These are phyloP conservation scores for Copidosoma floridanum DNA, from an alignment of 1,140 invertebrate species.

Conservation along the genomic window DNA sequence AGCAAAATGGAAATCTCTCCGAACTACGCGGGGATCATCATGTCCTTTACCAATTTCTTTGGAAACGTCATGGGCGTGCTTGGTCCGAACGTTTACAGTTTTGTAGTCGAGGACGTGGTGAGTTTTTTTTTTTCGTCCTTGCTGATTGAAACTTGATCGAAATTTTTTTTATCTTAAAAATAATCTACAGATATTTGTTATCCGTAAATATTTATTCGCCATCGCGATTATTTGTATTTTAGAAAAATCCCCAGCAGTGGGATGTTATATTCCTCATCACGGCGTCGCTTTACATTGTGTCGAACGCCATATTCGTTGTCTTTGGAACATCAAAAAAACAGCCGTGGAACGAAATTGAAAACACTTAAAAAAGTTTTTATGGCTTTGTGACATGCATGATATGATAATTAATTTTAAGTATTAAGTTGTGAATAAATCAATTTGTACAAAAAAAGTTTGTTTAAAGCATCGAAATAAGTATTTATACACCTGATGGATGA, in stretches of 20 bases:
- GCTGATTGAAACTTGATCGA: too few relatives aligned
- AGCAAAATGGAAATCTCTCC: slow-evolving; percentile 69
- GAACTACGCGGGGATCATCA: slow-evolving; percentile 63
- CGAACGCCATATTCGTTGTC: slow-evolving; percentile 58
- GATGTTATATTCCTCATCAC: slow-evolving; percentile 60
- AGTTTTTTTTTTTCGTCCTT: too few relatives aligned
- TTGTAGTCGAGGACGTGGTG: slow-evolving; percentile 50
- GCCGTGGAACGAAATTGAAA: slow-evolving; percentile 45
- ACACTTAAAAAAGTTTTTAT: too few relatives aligned
- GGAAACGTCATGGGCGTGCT: slow-evolving; percentile 64
- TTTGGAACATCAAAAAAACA: slow-evolving; percentile 49
- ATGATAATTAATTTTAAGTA: too few relatives aligned
- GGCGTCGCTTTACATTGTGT: slow-evolving; percentile 55
- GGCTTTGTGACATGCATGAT: too few relatives aligned
- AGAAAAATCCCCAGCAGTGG: slow-evolving; percentile 58
- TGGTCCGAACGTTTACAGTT: slow-evolving; percentile 58
- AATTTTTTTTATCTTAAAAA: too few relatives aligned
- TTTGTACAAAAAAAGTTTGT: too few relatives aligned
- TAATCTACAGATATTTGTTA: too few relatives aligned
- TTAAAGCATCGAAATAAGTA: too few relatives aligned
- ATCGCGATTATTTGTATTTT: slow-evolving; percentile 12
- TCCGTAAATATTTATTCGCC: too few relatives aligned
- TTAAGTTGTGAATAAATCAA: too few relatives aligned
- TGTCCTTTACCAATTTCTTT: slow-evolving; percentile 66
- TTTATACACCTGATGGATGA: too few relatives aligned